phyloP scores from a whole-genome alignment of 1,140 invertebrate genomes.

The Semibalanus balanoides region DNA sequence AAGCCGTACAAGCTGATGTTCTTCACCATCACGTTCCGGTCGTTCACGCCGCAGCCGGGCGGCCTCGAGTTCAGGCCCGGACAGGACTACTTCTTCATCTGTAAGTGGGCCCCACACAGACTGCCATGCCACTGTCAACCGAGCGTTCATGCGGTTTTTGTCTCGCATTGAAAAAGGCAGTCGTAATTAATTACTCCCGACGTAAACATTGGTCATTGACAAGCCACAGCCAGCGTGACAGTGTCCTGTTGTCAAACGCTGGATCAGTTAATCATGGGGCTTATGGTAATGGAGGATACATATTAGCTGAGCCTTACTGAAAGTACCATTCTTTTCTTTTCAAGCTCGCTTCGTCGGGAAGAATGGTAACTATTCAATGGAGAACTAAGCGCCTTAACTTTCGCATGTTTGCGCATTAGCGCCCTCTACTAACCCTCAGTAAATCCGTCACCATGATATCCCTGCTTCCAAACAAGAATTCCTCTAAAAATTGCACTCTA shows the following conservation, averaged over 20 bases:
- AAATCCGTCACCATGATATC: neutral
- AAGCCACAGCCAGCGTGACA: no score
- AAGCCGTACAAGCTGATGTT: conserved; percentile 87
- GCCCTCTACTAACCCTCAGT: neutral
- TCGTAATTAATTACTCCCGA: neutral
- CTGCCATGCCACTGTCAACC: neutral
- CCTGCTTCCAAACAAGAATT: no score
- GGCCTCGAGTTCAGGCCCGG: conserved; percentile 86
- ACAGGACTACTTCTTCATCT: conserved; percentile 92
- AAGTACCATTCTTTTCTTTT: neutral
- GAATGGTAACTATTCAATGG: neutral
- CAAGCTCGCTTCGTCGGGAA: neutral
- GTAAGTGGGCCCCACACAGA: conserved; percentile 36
- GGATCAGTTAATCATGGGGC: neutral
- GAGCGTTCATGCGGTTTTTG: neutral
- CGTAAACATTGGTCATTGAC: no score
- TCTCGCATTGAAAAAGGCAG: neutral
- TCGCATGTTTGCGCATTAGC: neutral
- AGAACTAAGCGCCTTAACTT: neutral
- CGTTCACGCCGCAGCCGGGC: conserved; percentile 86
- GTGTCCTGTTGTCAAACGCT: neutral
- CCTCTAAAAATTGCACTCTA: neutral
- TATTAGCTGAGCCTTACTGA: neutral
- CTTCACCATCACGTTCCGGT: conserved; percentile 90
- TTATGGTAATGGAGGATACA: neutral